These are phyloP conservation scores for Magallana angulata DNA, from an alignment of 1,140 invertebrate genomes.

Conservation along the genomic window DNA sequence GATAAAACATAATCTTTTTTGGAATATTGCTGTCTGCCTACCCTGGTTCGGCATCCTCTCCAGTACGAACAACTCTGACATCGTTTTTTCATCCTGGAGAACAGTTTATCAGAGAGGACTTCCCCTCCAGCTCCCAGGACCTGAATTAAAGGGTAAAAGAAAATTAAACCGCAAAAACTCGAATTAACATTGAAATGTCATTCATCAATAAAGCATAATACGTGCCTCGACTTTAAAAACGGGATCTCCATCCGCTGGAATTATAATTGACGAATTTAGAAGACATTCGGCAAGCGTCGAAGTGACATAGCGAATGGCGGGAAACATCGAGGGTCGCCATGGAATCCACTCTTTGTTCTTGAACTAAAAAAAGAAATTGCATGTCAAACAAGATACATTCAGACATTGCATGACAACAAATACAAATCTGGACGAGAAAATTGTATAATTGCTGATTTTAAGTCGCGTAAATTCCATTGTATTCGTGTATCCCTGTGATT, in stretches of 20 bases:
- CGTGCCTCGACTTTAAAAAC: constrained; percentile 26
- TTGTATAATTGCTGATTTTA: background rate
- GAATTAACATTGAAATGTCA: too few relatives aligned
- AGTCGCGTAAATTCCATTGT: background rate
- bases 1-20: background rate
- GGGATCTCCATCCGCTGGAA: background rate
- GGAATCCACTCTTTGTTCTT: constrained; percentile 28
- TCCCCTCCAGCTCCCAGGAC: background rate
- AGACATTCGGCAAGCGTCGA: constrained; percentile 10
- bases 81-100: background rate
- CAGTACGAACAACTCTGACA: background rate
- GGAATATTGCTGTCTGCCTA: background rate
- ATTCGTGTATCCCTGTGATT: background rate
- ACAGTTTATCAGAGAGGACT: constrained; percentile 12
- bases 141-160: background rate
- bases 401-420: background rate
- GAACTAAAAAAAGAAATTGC: constrained; percentile 18
- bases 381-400: background rate
- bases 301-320: constrained; percentile 12
- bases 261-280: background rate
- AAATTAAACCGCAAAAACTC: too few relatives aligned
- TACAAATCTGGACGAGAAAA: background rate
- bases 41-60: constrained; percentile 4
- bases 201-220: background rate
- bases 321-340: background rate